Base-by-base conservation (phyloP, 2,113 vertebrate genomes). In the Gopherus flavomarginatus region DNA sequence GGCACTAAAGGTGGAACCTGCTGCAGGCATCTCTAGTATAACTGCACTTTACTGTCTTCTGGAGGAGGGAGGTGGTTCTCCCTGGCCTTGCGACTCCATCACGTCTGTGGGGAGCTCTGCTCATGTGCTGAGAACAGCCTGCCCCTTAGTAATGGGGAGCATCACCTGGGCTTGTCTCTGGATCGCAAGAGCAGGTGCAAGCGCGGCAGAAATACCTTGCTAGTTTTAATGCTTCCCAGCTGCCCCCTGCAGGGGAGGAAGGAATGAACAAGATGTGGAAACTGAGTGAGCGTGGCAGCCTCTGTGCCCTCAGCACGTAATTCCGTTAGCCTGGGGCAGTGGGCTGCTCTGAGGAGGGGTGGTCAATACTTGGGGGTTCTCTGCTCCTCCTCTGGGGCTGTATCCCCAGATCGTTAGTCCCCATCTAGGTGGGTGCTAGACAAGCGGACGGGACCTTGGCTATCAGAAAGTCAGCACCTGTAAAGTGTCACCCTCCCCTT, bases 161-260 rank as follows among this genome's bases (percentile, higher is more conserved):
- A n/a, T 35, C 62, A 4, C 4, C 1, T 57, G 5, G 21, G 29
- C 79, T 6, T 0, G 49, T 91, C 52, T 77, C 6, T 1, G 1
- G 29, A 8, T 19, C 21, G 13, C 5, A 2, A 3, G 2, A 11
- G 27, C 5, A 10, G 72, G 12, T 16, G 9, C 22, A 16, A 27
- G 52, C 29, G 31, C n/a, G 8, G 11, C 42, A 56, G 19, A 31
- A 2, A 1, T 26, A 42, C 10, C 29, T 31, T 3, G 50, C 24
- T 53, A 11, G 35, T n/a, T 38, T 8, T 12, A 12, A n/a, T 26
- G 8, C 9, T 24, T 2, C 62, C 49, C 62, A 19, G 62, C 26
- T 11, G 9, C 52, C 69, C 44, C 50, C 24, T 8, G 24, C 49
- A n/a, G 54, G 16, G 12, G 38, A 11, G 52, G 29, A 24, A 24